Evolutionary conservation across 2,888 invertebrate genomes (phyloP), one percentile per base, ranked within the genome.

Genomic region (Choreutis nemorana): DNA sequence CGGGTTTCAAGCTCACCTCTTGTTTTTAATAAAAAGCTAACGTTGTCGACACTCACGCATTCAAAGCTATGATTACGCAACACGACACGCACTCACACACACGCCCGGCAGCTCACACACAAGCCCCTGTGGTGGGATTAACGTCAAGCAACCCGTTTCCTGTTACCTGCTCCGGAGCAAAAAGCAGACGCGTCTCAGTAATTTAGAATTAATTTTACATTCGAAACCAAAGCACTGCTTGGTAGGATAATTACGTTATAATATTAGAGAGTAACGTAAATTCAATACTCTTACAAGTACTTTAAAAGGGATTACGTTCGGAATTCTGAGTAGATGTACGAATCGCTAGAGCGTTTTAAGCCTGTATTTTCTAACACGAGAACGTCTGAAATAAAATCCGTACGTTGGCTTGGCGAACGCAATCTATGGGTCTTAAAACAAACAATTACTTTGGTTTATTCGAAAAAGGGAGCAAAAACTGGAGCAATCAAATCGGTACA

Each of bases 371-470:
- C 61, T 61, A 58, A 58, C 50, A 48, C 56, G 42, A 68, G 62
- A 67, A 62, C 56, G 51, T 64, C 65, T 65, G 70, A 70, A 64
- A 67, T 71, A 63, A n/a, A 73, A 75, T 70, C 60, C 56, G 61
- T 57, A 49, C 58, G 51, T n/a, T n/a, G n/a, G n/a, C n/a, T n/a
- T n/a, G n/a, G 63, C 63, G 64, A 62, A 68, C 61, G 63, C 68
- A 68, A 73, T 68, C 70, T 66, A 63, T 60, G 56, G 54, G 60
- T 55, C 60, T 67, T 77, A 77, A 73, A 78, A 77, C 78, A 78
- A 78, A 78, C 77, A 77, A 77, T 78, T 77, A 75, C 72, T 71
- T 63, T 48, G 65, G 64, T 73, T 73, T 75, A 67, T 75, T 77
- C 71, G 67, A 64, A 66, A 67, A 68, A 61, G 53, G 60, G 56